Evolutionary conservation across 2,888 invertebrate genomes (phyloP), one percentile per base, ranked within the genome.

Genomic region (Erebia aethiops): DNA sequence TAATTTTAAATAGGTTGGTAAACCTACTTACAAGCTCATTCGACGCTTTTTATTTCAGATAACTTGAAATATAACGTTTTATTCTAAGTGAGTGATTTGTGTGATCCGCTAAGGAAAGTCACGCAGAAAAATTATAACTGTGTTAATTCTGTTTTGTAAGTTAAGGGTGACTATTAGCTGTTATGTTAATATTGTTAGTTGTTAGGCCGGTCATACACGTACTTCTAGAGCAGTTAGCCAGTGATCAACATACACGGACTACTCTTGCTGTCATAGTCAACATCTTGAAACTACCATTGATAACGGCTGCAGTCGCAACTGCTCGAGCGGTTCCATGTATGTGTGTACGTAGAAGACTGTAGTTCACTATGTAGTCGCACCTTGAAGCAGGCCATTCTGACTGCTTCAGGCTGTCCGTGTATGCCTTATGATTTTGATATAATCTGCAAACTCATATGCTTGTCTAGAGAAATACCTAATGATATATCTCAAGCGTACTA

Each of bases 71-170:
- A 43, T 46, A 18, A 43, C 13, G 67, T 35, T 46, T 21, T 46
- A 46, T 57, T 56, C 41, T 46, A 56, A 2, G 66, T 56, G 57
- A 66, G 66, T 18, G 18, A 56, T 54, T 66, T 43, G 43, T 46
- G 3, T 46, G 35, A 35, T 46, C 13, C 46, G 16, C 18, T 18
- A 11, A 16, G 52, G 9, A 10, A 54, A 54, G 54, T 54, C 9
- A 9, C 18, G 11, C 9, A 10, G 10, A 10, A n/a, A n/a, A 51
- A 51, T n/a, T 14, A 14, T 51, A 1, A 49, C 35, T 43, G 11
- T 43, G 9, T 43, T 43, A 43, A 43, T 1, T 11, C 10, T 43
- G 11, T 2, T 46, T 13, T 46, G 2, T 0, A 46, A 46, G 11
- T 46, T 13, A 11, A 46, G 46, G 46, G 11, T 26, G 4, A 26